phyloP scores from a whole-genome alignment of 2,797 vertebrate species.

The Gambusia yucatana region DNA sequence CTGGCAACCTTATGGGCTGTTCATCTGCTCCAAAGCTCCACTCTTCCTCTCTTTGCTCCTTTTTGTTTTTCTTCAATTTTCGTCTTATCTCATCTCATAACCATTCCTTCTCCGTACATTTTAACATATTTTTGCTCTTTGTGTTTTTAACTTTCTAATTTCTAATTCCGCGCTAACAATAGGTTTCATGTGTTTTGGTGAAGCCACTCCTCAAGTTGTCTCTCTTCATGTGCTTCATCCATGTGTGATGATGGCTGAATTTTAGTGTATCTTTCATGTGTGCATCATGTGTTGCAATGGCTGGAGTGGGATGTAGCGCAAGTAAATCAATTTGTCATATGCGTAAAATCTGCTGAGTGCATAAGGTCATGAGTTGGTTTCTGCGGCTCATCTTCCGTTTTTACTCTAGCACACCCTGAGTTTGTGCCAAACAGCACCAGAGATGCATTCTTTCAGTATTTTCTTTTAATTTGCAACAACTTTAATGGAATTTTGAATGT shows the following conservation, averaged over 20 bases:
- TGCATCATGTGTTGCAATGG: conserved; percentile 75
- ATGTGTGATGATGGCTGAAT: conserved; percentile 78
- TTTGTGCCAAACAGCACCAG: conserved; percentile 39
- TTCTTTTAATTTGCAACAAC: conserved; percentile 32
- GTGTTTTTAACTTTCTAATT: conserved; percentile 5
- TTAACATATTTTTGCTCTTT: conserved; percentile 18
- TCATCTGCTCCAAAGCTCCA: conserved; percentile 61
- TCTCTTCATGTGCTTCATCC: conserved; percentile 69
- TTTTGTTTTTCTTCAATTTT: conserved; percentile 19
- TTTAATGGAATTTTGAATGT: conserved; percentile 4
- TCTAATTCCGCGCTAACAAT: conserved; percentile 17
- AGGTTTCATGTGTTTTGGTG: conserved; percentile 36
- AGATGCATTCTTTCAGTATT: conserved; percentile 24
- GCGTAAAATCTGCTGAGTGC: conserved; percentile 79
- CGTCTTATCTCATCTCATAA: conserved; percentile 21
- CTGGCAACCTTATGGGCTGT: conserved; percentile 80
- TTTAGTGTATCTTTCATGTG: conserved; percentile 76
- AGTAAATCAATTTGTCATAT: conserved; percentile 85
- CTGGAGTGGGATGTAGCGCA: conserved; percentile 73
- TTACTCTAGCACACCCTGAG: conserved; percentile 31
- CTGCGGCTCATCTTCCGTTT: conserved; percentile 61
- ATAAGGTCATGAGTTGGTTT: conserved; percentile 72
- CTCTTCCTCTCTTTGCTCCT: conserved; percentile 38
- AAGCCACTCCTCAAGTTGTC: conserved; percentile 62
- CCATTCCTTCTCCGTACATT: conserved; percentile 21